Base-by-base conservation (phyloP, 2,888 invertebrate genomes). In the Watsonalla cultraria region DNA sequence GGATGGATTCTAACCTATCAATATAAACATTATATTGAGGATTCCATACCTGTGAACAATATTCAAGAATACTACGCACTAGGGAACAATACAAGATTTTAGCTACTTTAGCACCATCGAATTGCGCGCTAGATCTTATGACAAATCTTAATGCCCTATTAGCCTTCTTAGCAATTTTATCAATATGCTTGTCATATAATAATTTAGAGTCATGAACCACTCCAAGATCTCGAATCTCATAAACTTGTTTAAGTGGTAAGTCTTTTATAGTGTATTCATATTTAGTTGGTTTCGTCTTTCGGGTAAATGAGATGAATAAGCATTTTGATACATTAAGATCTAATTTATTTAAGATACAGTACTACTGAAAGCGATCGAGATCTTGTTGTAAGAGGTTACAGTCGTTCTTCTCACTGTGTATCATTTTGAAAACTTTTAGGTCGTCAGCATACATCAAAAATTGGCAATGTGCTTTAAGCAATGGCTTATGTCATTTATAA, bases 401-500 rank as follows among this genome's bases (percentile, higher is more conserved):
- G 6, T 60, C 52, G 14, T 9, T 50, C 5, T 7, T 5, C 15
- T 9, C 15, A 7, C n/a, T 13, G 8, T 56, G 58, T 5, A 34
- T 34, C 50, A n/a, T n/a, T n/a, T 24, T 58, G 7, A 47, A 59
- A 11, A 61, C 51, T 35, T 59, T 57, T 47, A 59, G 46, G 13
- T 59, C 57, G 45, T 59, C 35, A 35, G 35, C 35, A 35, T 35
- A 35, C 5, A 35, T 5, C 5, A 35, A 7, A 7, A 35, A 35
- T 35, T 35, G 5, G 35, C n/a, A n/a, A 7, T 35, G 35, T 35
- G 5, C 7, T 35, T 5, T 5, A 35, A 35, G 7, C 35, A 35
- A 35, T 5, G 7, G 35, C 35, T 35, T 6, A 35, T 35, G 7
- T 35, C 35, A 35, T 35, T 35, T 6, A 35, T 35, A 35, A 35